Conservation (phyloP, 2,113 vertebrate species). For the Polyodon spathula region DNA sequence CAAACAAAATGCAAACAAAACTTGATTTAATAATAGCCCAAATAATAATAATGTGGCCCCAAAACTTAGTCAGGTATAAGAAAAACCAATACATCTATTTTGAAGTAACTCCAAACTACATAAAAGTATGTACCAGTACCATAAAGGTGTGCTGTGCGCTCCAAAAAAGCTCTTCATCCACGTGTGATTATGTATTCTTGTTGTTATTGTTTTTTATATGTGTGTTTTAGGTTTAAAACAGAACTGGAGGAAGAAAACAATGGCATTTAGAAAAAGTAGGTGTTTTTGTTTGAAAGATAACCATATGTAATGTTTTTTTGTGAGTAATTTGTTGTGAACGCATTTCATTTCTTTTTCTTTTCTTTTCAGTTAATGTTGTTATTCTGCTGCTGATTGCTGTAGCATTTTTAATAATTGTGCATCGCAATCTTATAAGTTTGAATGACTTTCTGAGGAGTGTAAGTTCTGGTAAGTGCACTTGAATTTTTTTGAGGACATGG, state of each 20-base stretch:
- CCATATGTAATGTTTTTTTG: conserved; percentile 9
- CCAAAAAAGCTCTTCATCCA: too few relatives aligned
- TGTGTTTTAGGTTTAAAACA: background rate
- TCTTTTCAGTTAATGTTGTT: conserved; percentile 71
- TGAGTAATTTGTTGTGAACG: conserved; percentile 11
- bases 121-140: too few relatives aligned
- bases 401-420: conserved; percentile 81
- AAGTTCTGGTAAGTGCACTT: conserved; percentile 56
- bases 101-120: too few relatives aligned
- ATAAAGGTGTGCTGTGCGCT: too few relatives aligned
- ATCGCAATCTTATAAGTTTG: conserved; percentile 82
- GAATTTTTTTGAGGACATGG: conserved; percentile 7
- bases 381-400: conserved; percentile 72
- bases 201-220: background rate
- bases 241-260: conserved; percentile 37
- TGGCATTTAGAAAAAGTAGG: conserved; percentile 75
- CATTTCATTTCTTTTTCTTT: conserved; percentile 20
- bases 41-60: too few relatives aligned
- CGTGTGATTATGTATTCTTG: conserved; percentile 1
- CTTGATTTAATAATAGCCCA: too few relatives aligned
- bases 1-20: too few relatives aligned
- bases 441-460: conserved; percentile 78
- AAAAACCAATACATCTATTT: too few relatives aligned
- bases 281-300: conserved; percentile 9
- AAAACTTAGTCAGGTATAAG: too few relatives aligned